Evolutionary conservation across 2,888 invertebrate species (phyloP), one percentile per base, ranked within the genome.

Genomic region (Netelia virgata): DNA sequence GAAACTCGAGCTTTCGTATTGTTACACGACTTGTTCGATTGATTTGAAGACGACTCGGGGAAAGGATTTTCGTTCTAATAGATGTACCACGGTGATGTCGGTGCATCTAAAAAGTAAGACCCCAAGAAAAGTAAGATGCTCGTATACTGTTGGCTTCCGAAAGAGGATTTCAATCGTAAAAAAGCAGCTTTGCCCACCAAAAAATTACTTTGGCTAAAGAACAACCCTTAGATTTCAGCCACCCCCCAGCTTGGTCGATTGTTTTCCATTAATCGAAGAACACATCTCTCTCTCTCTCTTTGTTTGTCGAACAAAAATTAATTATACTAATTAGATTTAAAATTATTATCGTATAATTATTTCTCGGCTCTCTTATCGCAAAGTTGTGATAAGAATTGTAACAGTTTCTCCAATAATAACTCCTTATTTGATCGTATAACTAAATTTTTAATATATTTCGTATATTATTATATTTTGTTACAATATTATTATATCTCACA

Each of bases 21-120:
- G 83, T 78, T 23, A 63, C 53, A 20, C 14, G 18, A 43, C 50
- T 20, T 66, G 53, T 72, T 80, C 69, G 61, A 73, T 61, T 61
- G 74, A 75, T 57, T 75, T 41, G 16, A 2, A 28, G 66, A 64
- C 63, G 47, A 57, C 23, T 53, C 53, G 8, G 10, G 1, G 18
- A 8, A 9, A 11, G 57, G 55, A 43, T 28, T 61, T 68, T 41
- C 28, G 9, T 61, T 69, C 28, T 28, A 57, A 64, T 14, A 41
- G 41, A 64, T 14, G 43, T 6, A 20, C 8, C 36, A 36, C 36
- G 36, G 6, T 36, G 36, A 6, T 36, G 6, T 6, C 5, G 3
- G 6, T 36, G 47, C 3, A 3, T 43, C 2, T n/a, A n/a, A n/a
- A n/a, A n/a, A n/a, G n/a, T n/a, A n/a, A n/a, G 9, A 66, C 23